Base-by-base conservation (phyloP, 2,888 invertebrate genomes). In the Philereme vetulata region DNA sequence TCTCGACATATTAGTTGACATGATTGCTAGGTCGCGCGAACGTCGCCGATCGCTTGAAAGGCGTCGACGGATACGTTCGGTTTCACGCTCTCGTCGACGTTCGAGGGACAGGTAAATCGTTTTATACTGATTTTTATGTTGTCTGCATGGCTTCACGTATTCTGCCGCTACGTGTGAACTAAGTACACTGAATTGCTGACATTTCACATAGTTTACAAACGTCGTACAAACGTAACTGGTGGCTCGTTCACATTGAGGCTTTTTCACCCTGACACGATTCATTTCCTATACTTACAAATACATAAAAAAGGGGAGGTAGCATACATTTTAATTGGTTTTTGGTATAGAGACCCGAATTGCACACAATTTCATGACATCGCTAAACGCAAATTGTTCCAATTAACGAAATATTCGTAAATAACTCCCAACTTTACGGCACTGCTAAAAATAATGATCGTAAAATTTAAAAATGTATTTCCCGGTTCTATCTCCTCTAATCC, bases 31-130 rank as follows among this genome's bases (percentile, higher is more conserved):
- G 81, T 93, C 93, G 64, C 88, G 92, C 60, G 93, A 93, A 80
- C 88, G 92, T 78, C 89, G 92, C 71, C 88, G 92, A 73, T 92
- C 93, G 71, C 80, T 92, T 72, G 92, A 92, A 75, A 85, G 88
- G 72, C 88, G 92, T 71, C 83, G 90, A 70, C 84, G 93, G 60
- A 84, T 93, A 44, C 88, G 88, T 7, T 61, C 61, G 45, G 53
- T 61, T 66, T 88, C 91, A 65, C 88, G 89, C 74, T 88, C 91
- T 76, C 86, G 90, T 73, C 83, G 91, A 80, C 91, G 91, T 82
- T 85, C 92, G 63, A 85, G 85, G 77, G 89, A 91, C 76, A 92
- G 92, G 92, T 92, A 85, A 81, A 49, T 61, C 56, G 65, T 61
- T 57, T 66, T 67, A 65, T 55, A 47, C 56, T 59, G 48, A 51